Evolutionary conservation across 2,113 vertebrate species (phyloP), one percentile per base, ranked within the genome.

Genomic region (Paedocypris sp.): DNA sequence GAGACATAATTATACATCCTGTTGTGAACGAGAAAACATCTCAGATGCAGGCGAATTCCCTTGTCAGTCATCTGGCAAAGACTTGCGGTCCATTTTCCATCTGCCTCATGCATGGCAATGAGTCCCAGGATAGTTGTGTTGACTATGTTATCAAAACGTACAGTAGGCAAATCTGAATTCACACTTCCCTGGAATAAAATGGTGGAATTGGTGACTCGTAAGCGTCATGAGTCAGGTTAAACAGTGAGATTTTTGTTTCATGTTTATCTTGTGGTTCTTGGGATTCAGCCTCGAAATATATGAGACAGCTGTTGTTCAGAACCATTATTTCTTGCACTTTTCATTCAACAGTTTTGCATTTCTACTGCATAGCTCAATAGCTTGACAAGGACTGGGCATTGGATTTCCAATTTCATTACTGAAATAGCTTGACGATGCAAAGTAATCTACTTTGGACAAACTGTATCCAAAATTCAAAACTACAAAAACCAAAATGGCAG

Each of bases 231-330:
- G n/a, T n/a, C 22, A 28, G 8, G 35, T 33, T 51, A 43, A 54
- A 50, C 59, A 3, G 66, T 51, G 28, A 49, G 41, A 4, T 31
- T n/a, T 53, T 54, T 56, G 60, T 53, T 53, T 62, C 16, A 35
- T 32, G 47, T 42, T 60, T 57, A 66, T 26, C 60, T 53, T 61
- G 42, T 42, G 38, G 43, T 48, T 33, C 48, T 62, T 67, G 66
- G 68, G 67, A 51, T 33, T 41, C 25, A 31, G 63, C 68, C 66
- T 71, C 13, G 15, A 42, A 67, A 64, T 61, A 42, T 50, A 36
- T 32, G 25, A 39, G 25, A 20, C 62, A 56, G 66, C 48, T 41
- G 35, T 60, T 71, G 75, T 75, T 71, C 49, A 31, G 47, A 43
- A 59, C 50, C 64, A 72, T 62, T 66, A 64, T 66, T 67, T 45